These are phyloP conservation scores for Gephyroberyx darwinii DNA, from an alignment of 2,797 vertebrate genomes.

Conservation along the genomic window DNA sequence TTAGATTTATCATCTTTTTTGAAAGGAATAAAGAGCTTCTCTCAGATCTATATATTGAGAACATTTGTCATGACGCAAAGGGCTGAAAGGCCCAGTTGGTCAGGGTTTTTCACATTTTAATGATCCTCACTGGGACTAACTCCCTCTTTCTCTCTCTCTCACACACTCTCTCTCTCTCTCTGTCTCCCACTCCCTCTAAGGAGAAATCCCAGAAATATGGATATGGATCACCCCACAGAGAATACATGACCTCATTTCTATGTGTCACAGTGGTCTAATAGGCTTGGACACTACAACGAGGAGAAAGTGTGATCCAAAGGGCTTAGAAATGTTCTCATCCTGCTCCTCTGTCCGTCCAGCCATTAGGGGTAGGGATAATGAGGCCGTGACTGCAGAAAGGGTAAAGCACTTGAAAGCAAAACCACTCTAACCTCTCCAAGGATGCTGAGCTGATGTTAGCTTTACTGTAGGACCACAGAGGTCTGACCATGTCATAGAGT, in stretches of 20 bases:
- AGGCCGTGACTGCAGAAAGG: conserved; percentile 32
- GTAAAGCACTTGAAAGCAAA: conserved; percentile 42
- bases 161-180: conserved; percentile 26
- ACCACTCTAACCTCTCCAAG: conserved; percentile 19
- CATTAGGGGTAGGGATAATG: conserved; percentile 51
- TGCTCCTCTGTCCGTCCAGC: conserved; percentile 29
- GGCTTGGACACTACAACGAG: conserved; percentile 58
- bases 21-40: conserved; percentile 39
- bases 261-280: conserved; percentile 75
- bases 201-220: conserved; percentile 65
- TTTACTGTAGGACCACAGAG: conserved; percentile 19
- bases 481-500: conserved; percentile 34
- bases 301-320: conserved; percentile 44
- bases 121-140: conserved; percentile 70
- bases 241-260: conserved; percentile 75
- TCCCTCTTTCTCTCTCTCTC: conserved; percentile 40
- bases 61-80: conserved; percentile 69
- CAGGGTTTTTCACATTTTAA: conserved; percentile 64
- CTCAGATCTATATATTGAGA: conserved; percentile 63
- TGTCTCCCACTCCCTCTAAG: conserved; percentile 44
- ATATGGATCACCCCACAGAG: conserved; percentile 63
- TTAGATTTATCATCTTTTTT: conserved; percentile 56
- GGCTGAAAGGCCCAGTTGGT: conserved; percentile 57
- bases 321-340: conserved; percentile 62
- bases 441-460: conserved; percentile 6